Conservation (phyloP, 2,797 vertebrate species). For the Naso thynnoides region DNA sequence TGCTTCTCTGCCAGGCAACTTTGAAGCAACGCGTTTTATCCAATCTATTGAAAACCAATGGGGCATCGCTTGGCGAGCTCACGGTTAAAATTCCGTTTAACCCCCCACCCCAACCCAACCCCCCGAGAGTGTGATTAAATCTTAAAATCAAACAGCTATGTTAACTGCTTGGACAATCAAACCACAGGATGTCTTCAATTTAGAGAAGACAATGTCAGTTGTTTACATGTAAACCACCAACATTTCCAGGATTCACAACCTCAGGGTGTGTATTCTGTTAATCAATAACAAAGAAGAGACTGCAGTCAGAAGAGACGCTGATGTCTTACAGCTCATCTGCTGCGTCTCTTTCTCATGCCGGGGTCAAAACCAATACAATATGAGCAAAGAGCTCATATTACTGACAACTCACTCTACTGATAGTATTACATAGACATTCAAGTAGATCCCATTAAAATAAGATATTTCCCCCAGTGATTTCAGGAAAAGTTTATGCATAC, state of each 20-base stretch:
- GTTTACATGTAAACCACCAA: slow-evolving; percentile 67
- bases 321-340: slow-evolving; percentile 28
- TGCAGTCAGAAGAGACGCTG: slow-evolving; percentile 60
- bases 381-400: slow-evolving; percentile 51
- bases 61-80: slow-evolving; percentile 33
- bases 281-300: slow-evolving; percentile 56
- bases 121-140: slow-evolving; percentile 61
- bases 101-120: slow-evolving; percentile 11
- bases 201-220: slow-evolving; percentile 62
- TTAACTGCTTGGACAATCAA: slow-evolving; percentile 57
- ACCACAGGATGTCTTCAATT: slow-evolving; percentile 74
- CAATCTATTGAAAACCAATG: slow-evolving; percentile 66
- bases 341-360: slow-evolving; percentile 22
- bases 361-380: slow-evolving; percentile 63
- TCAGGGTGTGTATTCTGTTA: slow-evolving; percentile 70
- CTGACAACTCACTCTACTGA: slow-evolving; percentile 51
- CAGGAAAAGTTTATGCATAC: slow-evolving; percentile 21
- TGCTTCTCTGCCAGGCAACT: slow-evolving; percentile 54
- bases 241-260: slow-evolving; percentile 66
- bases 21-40: slow-evolving; percentile 58
- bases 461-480: slow-evolving; percentile 20
- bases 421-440: slow-evolving; percentile 57
- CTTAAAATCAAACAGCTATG: slow-evolving; percentile 51
- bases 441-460: slow-evolving; percentile 46
- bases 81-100: no score